Base-by-base conservation (phyloP, 2,888 invertebrate species). In the Phymatocera aterrima region DNA sequence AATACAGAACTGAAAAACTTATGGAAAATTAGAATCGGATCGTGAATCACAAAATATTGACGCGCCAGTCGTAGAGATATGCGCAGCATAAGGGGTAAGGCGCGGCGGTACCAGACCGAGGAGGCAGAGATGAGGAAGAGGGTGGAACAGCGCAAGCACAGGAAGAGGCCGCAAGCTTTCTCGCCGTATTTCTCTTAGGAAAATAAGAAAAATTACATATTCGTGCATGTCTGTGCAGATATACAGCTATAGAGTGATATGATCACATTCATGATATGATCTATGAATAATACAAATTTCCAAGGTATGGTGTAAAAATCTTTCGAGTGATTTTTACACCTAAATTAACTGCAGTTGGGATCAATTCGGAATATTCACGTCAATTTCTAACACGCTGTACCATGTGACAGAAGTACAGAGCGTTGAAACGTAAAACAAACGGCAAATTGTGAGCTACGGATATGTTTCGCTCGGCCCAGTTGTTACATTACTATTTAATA, bases 1-100 rank as follows among this genome's bases (percentile, higher is more conserved):
- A 4, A 51, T 18, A n/a, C 18, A 64, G 37, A 31, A 43, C 6
- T 43, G 8, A 12, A 43, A 64, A 37, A 37, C 37, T n/a, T n/a
- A n/a, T 34, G 34, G 61, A 37, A 37, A 64, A 31, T 64, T 37
- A 34, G 37, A 64, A 37, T 64, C 61, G 18, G 61, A 64, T 37
- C n/a, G 61, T 64, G 37, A 64, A 64, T 64, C 61, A 64, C 37
- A 34, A 64, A 64, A 64, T 64, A 64, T 64, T 37, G 61, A 64
- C 61, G 61, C 61, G 37, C 34, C n/a, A n/a, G n/a, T n/a, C 37
- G 61, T 64, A 34, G 61, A 18, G 37, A 64, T 64, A 64, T 64
- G 61, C 61, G 61, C 61, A 64, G 37, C 34, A 37, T n/a, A 37
- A 37, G 37, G 8, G 61, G 37, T n/a, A 18, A 34, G 21, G 34